Evolutionary conservation across 2,797 vertebrate species (phyloP).

Genomic region (Eidolon dupreanum): DNA sequence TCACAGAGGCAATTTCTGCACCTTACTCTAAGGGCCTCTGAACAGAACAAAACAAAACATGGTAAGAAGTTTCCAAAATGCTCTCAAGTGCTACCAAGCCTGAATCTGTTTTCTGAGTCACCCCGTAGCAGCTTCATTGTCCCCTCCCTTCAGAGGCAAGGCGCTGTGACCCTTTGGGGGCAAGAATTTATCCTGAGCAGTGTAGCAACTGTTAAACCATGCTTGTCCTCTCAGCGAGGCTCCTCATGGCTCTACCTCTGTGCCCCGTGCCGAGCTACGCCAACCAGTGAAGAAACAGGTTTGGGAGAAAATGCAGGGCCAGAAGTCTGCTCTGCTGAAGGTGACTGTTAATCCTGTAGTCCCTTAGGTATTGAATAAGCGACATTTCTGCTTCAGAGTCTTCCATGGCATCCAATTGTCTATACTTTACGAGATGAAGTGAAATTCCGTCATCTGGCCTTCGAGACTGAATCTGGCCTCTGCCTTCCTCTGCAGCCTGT

Average conservation of each 20-base stretch:
- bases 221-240: background rate
- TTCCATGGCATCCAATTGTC: background rate
- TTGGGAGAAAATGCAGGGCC: background rate
- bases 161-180: background rate
- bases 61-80: background rate
- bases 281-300: background rate
- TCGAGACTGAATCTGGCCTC: background rate
- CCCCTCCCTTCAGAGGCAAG: background rate
- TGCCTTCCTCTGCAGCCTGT: background rate
- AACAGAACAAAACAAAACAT: constrained; percentile 49
- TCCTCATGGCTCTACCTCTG: background rate
- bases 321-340: background rate
- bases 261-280: background rate
- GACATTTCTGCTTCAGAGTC: background rate
- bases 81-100: constrained; percentile 46
- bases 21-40: background rate
- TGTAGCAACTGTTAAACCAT: background rate
- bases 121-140: background rate
- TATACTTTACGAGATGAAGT: background rate
- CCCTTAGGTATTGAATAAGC: background rate
- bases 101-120: constrained; percentile 2
- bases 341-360: background rate
- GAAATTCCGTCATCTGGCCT: background rate
- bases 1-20: background rate
- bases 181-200: background rate